Evolutionary conservation across 1,140 invertebrate genomes (phyloP), one percentile per base, ranked within the genome.

Genomic region (Habropoda laboriosa): DNA sequence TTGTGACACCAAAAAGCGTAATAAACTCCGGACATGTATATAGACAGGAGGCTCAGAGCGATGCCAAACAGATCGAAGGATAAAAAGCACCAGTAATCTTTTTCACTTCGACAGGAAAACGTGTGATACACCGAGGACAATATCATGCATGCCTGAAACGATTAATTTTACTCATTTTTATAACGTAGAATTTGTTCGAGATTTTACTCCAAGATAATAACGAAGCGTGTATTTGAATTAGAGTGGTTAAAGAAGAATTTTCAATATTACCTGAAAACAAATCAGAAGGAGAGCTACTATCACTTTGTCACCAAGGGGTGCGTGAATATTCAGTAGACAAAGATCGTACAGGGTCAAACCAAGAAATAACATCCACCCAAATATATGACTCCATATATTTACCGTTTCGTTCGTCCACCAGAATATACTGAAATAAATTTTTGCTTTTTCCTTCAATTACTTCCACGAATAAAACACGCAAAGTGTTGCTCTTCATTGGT

Each of bases 371-470:
- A 98, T 95, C 94, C 98, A 99, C 12, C 98, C 98, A 80, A 98
- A 95, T 81, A 99, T 94, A 92, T 99, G 98, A 70, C 97, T 98
- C 98, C 98, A 99, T 89, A 99, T 99, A 88, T 99, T 99, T 83
- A 99, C 95, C 5, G 98, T 99, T 92, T 99, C 98, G 90, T 99
- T 99, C 24, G 97, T 98, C 97, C 98, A 98, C 95, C 97, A 97
- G 93, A 99, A 98, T 89, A 98, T 94, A 90, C 98, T 98, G 72
- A 27, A 85, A 85, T 27, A 61, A 30, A 16, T 7, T 68, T 61
- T 61, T n/a, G n/a, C n/a, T n/a, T 18, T 24, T n/a, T 60, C 21
- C n/a, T 13, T 73, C 0, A 49, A 42, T 72, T 24, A 47, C n/a
- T 47, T 72, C 60, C 3, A 2, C 30, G 13, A 10, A 24, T 18